phyloP scores from a whole-genome alignment of 2,113 vertebrate genomes.

The Eonycteris spelaea region DNA sequence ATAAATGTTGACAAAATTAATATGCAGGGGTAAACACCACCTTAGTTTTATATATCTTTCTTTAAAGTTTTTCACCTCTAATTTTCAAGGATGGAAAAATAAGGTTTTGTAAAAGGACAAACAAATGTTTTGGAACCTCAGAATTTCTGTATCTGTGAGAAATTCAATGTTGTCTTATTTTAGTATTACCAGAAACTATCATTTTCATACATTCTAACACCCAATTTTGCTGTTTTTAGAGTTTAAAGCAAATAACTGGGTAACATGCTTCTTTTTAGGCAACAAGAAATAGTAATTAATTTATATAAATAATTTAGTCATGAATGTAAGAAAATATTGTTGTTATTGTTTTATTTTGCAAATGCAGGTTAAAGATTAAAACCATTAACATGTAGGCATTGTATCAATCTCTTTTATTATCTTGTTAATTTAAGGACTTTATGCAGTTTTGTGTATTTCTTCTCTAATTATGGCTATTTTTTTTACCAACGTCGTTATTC shows the following conservation, averaged over 20 bases:
- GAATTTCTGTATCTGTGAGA: neutral
- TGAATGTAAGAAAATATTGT: neutral
- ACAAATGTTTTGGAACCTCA: neutral
- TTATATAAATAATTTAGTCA: neutral
- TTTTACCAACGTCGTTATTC: neutral
- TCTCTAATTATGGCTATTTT: neutral
- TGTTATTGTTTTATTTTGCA: neutral
- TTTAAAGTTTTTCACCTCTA: neutral
- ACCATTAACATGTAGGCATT: neutral
- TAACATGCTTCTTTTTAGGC: neutral
- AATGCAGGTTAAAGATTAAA: neutral
- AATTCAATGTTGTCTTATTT: neutral
- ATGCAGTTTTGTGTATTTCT: neutral
- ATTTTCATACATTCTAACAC: neutral
- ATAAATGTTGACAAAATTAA: neutral
- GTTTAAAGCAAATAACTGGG: neutral
- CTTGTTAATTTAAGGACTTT: neutral
- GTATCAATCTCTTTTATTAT: neutral
- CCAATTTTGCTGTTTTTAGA: neutral
- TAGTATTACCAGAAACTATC: neutral
- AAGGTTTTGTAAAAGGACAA: neutral
- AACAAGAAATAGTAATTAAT: neutral
- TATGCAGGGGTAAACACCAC: neutral
- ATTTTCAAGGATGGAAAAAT: neutral
- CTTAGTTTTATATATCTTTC: neutral